Evolutionary conservation across 1,140 invertebrate species (phyloP), one percentile per base, ranked within the genome.

Genomic region (Mylabris phalerata): DNA sequence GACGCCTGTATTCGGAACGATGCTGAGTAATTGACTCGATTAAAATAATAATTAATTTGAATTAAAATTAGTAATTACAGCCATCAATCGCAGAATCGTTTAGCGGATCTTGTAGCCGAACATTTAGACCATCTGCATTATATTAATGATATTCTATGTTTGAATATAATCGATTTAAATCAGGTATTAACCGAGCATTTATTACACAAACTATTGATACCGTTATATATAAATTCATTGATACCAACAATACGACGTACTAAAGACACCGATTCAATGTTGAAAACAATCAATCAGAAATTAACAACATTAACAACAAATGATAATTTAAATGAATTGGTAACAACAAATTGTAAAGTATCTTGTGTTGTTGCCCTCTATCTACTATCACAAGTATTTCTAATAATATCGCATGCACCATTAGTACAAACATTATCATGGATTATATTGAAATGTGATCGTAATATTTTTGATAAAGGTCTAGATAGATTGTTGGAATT

Each of bases 81-180:
- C 74, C 94, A 95, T 74, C 92, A 94, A 79, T 95, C 83, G 73
- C 92, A 87, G 75, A 93, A 85, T 75, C 87, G 93, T 71, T 78
- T 99, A 41, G 85, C 93, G 10, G 95, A 97, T 76, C 79, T 98
- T 48, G 95, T 99, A 3, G 95, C 95, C 0, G 95, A 98, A 78
- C 95, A 99, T 75, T 78, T 99, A 43, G 96, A 99, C 75, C 93
- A 98, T 75, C 78, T 99, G 9, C 96, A 99, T 77, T 99, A 99
- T 75, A 78, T 99, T 24, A 98, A 98, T 71, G 97, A 99, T 66
- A 98, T 98, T 71, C 79, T 98, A 13, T 88, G 88, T 70, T 81
- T 98, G 13, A 87, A 94, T 71, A 96, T 98, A 67, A 85, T 89
- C 39, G 89, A 93, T 67, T 79, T 98, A 46, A 99, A 98, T 77